Evolutionary conservation across 2,113 vertebrate species (phyloP).

Genomic region (Psammodynastes pulverulentus): DNA sequence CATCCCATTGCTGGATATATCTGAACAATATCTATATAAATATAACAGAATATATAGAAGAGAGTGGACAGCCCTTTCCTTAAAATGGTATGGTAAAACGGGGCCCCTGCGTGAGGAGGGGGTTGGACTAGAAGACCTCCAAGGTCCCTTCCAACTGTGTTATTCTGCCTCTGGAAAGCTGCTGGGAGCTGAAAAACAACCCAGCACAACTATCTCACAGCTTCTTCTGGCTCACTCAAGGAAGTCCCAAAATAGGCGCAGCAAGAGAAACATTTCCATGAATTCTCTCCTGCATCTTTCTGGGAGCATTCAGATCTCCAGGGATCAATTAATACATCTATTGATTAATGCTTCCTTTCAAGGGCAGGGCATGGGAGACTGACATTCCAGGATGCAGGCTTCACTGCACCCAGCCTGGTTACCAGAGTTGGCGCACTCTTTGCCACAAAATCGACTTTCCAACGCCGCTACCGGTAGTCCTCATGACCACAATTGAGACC

Average conservation of each 20-base stretch:
- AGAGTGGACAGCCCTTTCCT: too few relatives aligned
- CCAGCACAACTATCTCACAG: not conserved
- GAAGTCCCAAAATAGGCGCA: not conserved
- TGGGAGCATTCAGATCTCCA: not conserved
- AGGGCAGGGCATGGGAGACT: not conserved
- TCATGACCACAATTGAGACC: too few relatives aligned
- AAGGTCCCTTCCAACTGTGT: not conserved
- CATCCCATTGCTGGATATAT: too few relatives aligned
- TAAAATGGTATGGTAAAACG: too few relatives aligned
- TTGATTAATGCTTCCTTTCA: not conserved
- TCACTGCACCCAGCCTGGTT: not conserved
- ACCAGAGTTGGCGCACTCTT: not conserved
- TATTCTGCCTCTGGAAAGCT: not conserved
- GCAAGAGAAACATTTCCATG: not conserved
- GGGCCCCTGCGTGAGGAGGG: too few relatives aligned
- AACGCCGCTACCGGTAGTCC: not conserved
- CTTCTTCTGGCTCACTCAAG: not conserved
- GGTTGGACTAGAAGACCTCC: not conserved
- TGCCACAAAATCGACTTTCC: not conserved
- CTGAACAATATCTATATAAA: not conserved
- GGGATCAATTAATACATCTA: not conserved
- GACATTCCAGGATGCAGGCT: not conserved
- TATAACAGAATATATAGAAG: not conserved
- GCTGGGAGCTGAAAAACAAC: not conserved
- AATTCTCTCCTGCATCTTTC: not conserved